Base-by-base conservation (phyloP, 2,113 vertebrate species). In the Hydrolagus affinis region DNA sequence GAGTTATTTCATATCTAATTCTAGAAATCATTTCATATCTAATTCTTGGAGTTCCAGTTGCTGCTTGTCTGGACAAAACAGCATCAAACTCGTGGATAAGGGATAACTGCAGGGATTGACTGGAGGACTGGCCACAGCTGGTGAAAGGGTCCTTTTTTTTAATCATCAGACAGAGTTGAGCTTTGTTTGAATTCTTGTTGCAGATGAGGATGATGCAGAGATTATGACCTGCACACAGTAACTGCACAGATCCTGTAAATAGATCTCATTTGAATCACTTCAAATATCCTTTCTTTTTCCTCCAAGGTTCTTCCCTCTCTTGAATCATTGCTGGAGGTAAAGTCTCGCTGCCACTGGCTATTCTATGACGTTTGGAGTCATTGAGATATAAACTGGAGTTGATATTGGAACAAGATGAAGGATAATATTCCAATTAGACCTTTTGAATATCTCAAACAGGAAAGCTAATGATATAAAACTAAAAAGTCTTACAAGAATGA, bases 121-220 rank as follows among this genome's bases (percentile, higher is more conserved):
- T 83, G 78, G 25, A 68, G 60, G 78, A 28, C 78, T 28, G 66
- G 32, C 32, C 78, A 32, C 62, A 19, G 62, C 78, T 59, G 23
- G 78, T 83, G 78, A 83, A 83, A 83, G 60, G 32, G 78, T 23
- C 60, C 66, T 62, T 66, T 60, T 66, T 83, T 83, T 66, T 64
- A 28, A 44, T 25, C 19, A 60, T 66, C 78, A 83, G 78, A 83
- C 78, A 83, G 78, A 8, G 32, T 25, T 32, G 78, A 83, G 25
- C 78, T 83, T 83, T 83, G 78, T 83, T 80, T 83, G 78, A 83
- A 66, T 66, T 32, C 66, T 83, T 83, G 78, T 83, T 83, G 78
- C 59, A 68, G 78, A 83, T 66, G 78, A 66, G 78, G 77, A 83
- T 66, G 78, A 83, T 83, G 62, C 62, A 64, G 25, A 83, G 78